Evolutionary conservation across 2,888 invertebrate species (phyloP).

Genomic region (Trichogramma evanescens): DNA sequence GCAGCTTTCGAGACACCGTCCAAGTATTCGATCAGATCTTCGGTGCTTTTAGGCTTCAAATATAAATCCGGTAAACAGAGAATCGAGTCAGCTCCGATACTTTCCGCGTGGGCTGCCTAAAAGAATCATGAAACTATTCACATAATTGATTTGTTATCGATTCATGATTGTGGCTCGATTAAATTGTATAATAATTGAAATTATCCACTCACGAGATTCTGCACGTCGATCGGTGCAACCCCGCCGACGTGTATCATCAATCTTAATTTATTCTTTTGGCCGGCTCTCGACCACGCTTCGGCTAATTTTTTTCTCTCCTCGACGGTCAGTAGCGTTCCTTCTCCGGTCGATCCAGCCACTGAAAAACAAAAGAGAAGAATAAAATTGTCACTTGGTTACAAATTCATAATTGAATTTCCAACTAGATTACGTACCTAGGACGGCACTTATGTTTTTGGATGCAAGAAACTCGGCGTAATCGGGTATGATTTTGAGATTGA

Average conservation of each 20-base stretch:
- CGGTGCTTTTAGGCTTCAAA: constrained; percentile 59
- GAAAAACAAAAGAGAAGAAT: constrained; percentile 3
- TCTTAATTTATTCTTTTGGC: constrained; percentile 51
- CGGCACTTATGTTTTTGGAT: constrained; percentile 56
- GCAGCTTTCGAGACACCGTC: constrained; percentile 62
- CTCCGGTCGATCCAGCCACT: constrained; percentile 78
- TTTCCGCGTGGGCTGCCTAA: constrained; percentile 64
- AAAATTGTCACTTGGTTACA: neutral
- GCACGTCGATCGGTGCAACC: constrained; percentile 59
- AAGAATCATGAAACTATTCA: constrained; percentile 1
- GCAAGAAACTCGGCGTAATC: constrained; percentile 60
- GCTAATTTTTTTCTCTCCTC: constrained; percentile 61
- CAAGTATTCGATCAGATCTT: constrained; percentile 61
- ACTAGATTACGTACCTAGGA: constrained; percentile 54
- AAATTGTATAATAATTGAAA: neutral
- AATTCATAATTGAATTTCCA: neutral
- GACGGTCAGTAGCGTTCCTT: constrained; percentile 62
- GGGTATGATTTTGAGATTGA: constrained; percentile 49
- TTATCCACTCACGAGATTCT: constrained; percentile 53
- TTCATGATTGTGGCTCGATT: neutral
- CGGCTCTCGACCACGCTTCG: constrained; percentile 58
- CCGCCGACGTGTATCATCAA: constrained; percentile 71
- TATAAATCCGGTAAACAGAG: constrained; percentile 71
- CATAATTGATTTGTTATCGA: neutral
- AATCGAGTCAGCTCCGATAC: constrained; percentile 59